A percentile compares a stretch with the other conserved stretches of the same genome.
Conservation (phyloP, 2,888 invertebrate species). For the Idaea dimidiata region DNA sequence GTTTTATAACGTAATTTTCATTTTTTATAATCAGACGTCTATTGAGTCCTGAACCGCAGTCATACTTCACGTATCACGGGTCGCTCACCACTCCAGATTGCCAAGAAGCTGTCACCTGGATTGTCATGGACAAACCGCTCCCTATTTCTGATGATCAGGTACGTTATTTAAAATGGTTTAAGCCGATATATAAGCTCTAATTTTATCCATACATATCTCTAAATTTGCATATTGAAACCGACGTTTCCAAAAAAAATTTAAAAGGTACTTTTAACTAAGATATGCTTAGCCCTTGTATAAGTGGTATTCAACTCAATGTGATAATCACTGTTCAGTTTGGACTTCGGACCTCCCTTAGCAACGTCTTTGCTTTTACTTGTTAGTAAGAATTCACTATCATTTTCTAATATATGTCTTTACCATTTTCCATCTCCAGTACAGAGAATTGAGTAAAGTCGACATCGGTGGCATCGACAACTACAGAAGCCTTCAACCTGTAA, state of each 20-base stretch:
- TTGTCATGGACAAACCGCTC: conserved; percentile 77
- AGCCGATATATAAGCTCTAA: background rate
- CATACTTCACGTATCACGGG: conserved; percentile 86
- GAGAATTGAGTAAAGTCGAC: conserved; percentile 53
- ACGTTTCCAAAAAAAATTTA: too few species aligned
- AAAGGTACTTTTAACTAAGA: too few species aligned
- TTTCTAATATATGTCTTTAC: background rate
- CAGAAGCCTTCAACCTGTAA: conserved; percentile 61
- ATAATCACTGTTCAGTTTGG: too few species aligned
- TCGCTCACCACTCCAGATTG: conserved; percentile 89
- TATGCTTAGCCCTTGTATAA: too few species aligned
- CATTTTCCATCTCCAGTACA: conserved; percentile 48
- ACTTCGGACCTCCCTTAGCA: too few species aligned
- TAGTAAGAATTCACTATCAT: background rate
- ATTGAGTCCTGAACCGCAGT: conserved; percentile 81
- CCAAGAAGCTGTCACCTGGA: conserved; percentile 87
- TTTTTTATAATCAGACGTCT: conserved; percentile 55
- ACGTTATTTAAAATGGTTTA: conserved; percentile 12
- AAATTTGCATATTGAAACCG: too few species aligned
- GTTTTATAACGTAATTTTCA: background rate
- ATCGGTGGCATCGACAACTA: conserved; percentile 68
- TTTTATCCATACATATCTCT: background rate
- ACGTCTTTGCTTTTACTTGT: background rate
- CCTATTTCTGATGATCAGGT: conserved; percentile 70
- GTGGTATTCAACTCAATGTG: too few species aligned